These are phyloP conservation scores for Verasper variegatus DNA, from an alignment of 2,113 vertebrate genomes.

Conservation along the genomic window DNA sequence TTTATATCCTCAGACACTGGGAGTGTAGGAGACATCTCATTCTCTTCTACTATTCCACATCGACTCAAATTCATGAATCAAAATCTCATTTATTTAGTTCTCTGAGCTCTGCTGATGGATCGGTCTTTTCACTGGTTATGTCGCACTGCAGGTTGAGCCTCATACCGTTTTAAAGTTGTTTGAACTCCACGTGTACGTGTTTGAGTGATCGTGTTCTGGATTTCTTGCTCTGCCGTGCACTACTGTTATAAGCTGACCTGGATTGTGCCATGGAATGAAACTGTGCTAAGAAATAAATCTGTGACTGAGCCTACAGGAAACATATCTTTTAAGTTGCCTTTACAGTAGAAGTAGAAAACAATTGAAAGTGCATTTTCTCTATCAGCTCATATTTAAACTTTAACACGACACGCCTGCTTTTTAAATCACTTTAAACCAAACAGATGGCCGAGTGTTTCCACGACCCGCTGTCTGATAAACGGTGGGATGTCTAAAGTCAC, in stretches of 20 bases:
- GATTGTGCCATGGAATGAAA: conserved; percentile 32
- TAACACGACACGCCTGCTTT: background rate
- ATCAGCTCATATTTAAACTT: background rate
- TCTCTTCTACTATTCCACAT: background rate
- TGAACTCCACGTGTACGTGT: conserved; percentile 31
- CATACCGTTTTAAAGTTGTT: conserved; percentile 16
- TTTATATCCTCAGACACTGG: conserved; percentile 27
- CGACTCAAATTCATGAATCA: conserved; percentile 11
- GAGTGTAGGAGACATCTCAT: conserved; percentile 4
- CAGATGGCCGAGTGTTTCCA: background rate
- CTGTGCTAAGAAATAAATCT: conserved; percentile 61
- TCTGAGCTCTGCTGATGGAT: conserved; percentile 14
- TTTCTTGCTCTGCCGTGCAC: conserved; percentile 33
- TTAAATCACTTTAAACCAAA: background rate
- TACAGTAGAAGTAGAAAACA: background rate
- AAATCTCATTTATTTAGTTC: conserved; percentile 35
- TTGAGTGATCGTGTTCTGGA: conserved; percentile 30
- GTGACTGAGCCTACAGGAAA: conserved; percentile 17
- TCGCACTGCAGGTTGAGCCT: conserved; percentile 2
- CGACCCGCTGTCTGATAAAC: background rate
- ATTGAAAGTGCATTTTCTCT: background rate
- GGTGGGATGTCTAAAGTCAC: conserved; percentile 10
- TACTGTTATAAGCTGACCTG: conserved; percentile 34
- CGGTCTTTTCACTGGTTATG: conserved; percentile 5
- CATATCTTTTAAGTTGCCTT: background rate